These are phyloP conservation scores for Amphilophus citrinellus DNA, from an alignment of 2,113 vertebrate genomes.

Conservation along the genomic window DNA sequence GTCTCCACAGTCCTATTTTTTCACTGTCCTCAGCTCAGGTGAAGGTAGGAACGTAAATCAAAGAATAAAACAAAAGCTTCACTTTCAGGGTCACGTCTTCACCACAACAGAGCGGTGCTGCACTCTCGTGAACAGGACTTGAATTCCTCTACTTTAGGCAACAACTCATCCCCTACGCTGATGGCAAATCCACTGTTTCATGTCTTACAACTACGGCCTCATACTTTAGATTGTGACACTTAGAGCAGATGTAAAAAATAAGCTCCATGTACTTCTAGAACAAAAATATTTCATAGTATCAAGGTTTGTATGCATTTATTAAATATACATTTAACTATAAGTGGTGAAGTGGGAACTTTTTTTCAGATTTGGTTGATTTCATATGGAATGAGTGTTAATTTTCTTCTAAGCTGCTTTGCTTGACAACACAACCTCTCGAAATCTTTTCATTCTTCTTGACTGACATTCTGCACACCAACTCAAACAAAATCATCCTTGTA, in stretches of 20 bases:
- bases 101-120: neutral
- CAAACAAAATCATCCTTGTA: slow-evolving; percentile 54
- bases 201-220: neutral
- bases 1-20: neutral
- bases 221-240: neutral
- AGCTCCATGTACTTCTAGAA: neutral
- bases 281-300: neutral
- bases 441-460: slow-evolving; percentile 33
- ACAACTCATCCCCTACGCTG: neutral
- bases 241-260: neutral
- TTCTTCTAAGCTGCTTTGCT: neutral
- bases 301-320: neutral
- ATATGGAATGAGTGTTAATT: neutral
- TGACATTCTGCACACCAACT: slow-evolving; percentile 31
- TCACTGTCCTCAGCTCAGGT: neutral
- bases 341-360: neutral
- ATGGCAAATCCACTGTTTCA: neutral
- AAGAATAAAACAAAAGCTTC: neutral
- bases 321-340: neutral
- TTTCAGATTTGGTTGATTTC: neutral
- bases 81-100: neutral
- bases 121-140: neutral
- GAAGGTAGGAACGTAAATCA: neutral
- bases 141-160: neutral
- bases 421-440: slow-evolving; percentile 1